Evolutionary conservation across 2,888 invertebrate genomes (phyloP).

Genomic region (Phengaris alcon): DNA sequence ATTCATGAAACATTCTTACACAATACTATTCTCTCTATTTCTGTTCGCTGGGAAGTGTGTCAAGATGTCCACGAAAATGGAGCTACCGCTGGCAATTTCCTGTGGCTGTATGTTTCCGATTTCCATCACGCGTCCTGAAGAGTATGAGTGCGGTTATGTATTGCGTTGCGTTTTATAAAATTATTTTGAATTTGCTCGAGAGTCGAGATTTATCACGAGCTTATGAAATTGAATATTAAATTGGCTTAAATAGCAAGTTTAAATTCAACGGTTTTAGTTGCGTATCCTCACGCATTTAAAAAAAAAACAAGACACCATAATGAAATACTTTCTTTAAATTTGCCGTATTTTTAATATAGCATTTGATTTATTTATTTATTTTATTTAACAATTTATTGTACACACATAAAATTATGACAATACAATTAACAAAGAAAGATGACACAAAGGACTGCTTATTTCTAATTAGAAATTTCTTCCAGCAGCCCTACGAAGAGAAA

Average conservation of each 20-base stretch:
- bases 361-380: too few relatives aligned
- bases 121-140: not conserved
- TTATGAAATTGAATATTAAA: not conserved
- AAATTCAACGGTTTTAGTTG: not conserved
- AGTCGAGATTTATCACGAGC: too few relatives aligned
- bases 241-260: not conserved
- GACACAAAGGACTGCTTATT: too few relatives aligned
- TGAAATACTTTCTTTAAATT: too few relatives aligned
- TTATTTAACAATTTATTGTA: too few relatives aligned
- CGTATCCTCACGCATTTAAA: not conserved
- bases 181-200: not conserved
- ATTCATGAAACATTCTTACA: not conserved
- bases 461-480: too few relatives aligned
- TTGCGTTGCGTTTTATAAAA: constrained; percentile 1
- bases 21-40: not conserved
- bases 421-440: too few relatives aligned
- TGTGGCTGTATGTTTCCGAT: not conserved
- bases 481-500: too few relatives aligned
- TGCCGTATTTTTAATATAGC: too few relatives aligned
- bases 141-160: not conserved
- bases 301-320: too few relatives aligned
- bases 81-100: not conserved
- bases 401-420: too few relatives aligned
- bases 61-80: not conserved
- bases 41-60: not conserved